Evolutionary conservation across 2,113 vertebrate species (phyloP).

Genomic region (Tor tambroides): DNA sequence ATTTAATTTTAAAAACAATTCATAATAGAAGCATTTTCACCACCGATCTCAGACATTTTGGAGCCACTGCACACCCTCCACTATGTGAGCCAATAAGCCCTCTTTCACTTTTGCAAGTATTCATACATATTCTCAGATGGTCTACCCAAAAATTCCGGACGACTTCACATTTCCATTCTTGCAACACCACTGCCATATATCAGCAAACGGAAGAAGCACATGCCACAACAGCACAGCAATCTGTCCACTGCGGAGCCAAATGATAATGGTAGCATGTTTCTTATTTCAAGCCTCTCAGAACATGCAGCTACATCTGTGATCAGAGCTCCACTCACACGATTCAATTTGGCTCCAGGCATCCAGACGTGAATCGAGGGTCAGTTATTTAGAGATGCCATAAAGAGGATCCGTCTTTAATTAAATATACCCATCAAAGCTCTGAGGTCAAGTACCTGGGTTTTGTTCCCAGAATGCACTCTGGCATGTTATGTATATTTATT

Average conservation of each 20-base stretch:
- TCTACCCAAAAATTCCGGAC: background rate
- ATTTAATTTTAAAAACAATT: background rate
- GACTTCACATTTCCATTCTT: conserved; percentile 17
- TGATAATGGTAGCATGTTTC: conserved; percentile 56
- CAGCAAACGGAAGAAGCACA: conserved; percentile 40
- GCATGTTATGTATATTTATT: conserved; percentile 7
- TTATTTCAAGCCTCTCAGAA: background rate
- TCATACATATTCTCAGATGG: background rate
- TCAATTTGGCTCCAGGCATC: background rate
- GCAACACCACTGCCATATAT: background rate
- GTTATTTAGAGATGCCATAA: conserved; percentile 21
- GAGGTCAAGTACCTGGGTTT: conserved; percentile 11
- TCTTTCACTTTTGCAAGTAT: background rate
- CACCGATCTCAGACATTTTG: background rate
- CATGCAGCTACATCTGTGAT: conserved; percentile 1
- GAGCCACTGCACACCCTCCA: background rate
- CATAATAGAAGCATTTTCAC: no score
- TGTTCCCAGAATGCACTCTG: conserved; percentile 22
- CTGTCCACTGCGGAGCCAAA: conserved; percentile 61
- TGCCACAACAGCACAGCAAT: conserved; percentile 66
- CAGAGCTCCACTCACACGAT: background rate
- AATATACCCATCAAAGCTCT: conserved; percentile 8
- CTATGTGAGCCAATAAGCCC: background rate
- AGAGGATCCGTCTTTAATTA: conserved; percentile 38
- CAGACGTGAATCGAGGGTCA: conserved; percentile 11